Conservation (phyloP, 2,113 vertebrate genomes). For the Carassius carassius region DNA sequence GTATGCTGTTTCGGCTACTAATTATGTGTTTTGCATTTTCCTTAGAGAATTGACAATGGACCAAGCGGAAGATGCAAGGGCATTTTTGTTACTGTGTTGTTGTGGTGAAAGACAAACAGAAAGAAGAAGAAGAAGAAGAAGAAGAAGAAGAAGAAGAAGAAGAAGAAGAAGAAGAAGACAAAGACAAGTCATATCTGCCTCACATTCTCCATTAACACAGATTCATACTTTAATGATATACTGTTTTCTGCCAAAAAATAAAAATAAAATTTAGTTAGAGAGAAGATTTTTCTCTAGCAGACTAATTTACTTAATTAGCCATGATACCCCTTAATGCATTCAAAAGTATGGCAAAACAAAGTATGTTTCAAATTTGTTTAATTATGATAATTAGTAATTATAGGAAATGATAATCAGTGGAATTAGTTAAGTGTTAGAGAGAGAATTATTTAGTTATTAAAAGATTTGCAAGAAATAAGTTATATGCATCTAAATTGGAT, state of each 20-base stretch:
- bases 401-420: neutral
- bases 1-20: constrained; percentile 23
- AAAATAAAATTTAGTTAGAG: neutral
- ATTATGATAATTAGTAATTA: neutral
- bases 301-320: constrained; percentile 6
- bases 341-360: neutral
- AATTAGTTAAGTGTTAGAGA: neutral
- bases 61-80: neutral
- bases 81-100: constrained; percentile 2
- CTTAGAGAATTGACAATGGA: constrained; percentile 19
- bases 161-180: neutral
- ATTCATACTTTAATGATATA: constrained; percentile 10
- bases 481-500: neutral
- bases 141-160: neutral
- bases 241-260: neutral
- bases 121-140: neutral
- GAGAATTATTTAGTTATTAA: neutral
- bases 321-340: neutral
- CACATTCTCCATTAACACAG: constrained; percentile 2
- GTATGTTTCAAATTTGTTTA: neutral
- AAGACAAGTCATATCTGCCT: neutral
- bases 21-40: constrained; percentile 43
- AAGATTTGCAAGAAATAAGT: neutral
- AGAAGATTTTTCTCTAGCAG: neutral
- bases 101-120: neutral